Conservation (phyloP, 2,888 invertebrate genomes). For the Microplitis deprimator region DNA sequence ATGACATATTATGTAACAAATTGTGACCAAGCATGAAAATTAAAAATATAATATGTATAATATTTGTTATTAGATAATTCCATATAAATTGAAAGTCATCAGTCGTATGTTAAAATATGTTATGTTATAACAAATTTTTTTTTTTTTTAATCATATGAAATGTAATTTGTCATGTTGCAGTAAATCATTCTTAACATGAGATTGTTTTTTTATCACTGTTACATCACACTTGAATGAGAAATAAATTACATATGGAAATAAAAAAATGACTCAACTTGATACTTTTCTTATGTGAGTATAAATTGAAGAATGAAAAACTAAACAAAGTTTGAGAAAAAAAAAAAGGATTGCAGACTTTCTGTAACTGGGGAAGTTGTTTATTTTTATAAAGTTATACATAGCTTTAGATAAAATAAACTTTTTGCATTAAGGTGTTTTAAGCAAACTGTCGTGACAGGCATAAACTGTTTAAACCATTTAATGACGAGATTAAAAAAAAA, state of each 20-base stretch:
- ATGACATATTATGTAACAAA: background rate
- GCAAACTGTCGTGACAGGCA: conserved; percentile 18
- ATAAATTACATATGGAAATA: background rate
- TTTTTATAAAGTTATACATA: background rate
- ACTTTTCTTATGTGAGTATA: background rate
- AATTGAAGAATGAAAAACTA: conserved; percentile 2
- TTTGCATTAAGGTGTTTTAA: conserved; percentile 2
- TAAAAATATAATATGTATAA: background rate
- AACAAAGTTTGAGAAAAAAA: background rate
- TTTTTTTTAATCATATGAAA: conserved; percentile 9
- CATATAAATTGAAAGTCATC: conserved; percentile 15
- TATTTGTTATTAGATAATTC: conserved; percentile 5
- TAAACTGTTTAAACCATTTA: conserved; percentile 31
- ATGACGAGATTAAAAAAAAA: conserved; percentile 12
- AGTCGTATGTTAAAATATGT: background rate
- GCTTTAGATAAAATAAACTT: background rate
- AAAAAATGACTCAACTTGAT: background rate
- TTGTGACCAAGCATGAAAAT: background rate
- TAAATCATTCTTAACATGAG: conserved; percentile 5
- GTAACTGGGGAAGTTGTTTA: conserved; percentile 2
- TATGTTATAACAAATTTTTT: background rate
- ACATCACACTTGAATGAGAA: background rate
- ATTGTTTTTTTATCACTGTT: conserved; percentile 12
- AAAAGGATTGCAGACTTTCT: background rate
- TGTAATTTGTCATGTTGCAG: conserved; percentile 17